Evolutionary conservation across 2,888 invertebrate genomes (phyloP), one percentile per base, ranked within the genome.

Genomic region (Holacanthella duospinosa): DNA sequence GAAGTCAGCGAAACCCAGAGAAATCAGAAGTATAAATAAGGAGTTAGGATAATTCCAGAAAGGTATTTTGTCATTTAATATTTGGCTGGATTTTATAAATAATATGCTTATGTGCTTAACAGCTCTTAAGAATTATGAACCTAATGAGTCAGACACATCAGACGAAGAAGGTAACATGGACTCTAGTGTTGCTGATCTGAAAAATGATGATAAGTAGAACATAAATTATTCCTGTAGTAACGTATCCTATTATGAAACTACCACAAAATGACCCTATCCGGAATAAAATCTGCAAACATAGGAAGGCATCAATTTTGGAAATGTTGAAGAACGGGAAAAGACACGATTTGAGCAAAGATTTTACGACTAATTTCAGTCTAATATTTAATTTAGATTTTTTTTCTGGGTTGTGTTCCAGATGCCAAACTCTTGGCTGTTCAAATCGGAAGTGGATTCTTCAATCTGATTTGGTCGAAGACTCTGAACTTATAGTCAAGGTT

Each of bases 221-320:
- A 28, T n/a, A 57, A 24, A 21, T 48, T 6, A 56, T 63, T 43
- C 53, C 60, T 2, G 60, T 60, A 4, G 44, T 29, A 28, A 63
- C 60, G 26, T n/a, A n/a, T n/a, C 65, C 65, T 24, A 27, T 63
- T 16, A 64, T 67, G 2, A 64, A 64, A 53, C 48, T 26, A 29
- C 36, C 64, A 16, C 53, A 68, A 2, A 59, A 27, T 12, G 64
- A 68, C 36, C 68, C 70, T 0, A 58, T 65, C 1, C 56, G 60
- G 27, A 70, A 67, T 59, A 61, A 55, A 12, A 57, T 43, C 2
- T 70, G 70, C 58, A 62, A 62, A 21, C 70, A 70, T 53, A 68
- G 67, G 1, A 61, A 66, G 25, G 55, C 54, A 12, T 43, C 67
- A 16, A 67, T 70, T 24, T 24, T 62, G 27, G 61, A 66, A 44